Base-by-base conservation (phyloP, 64 coral and sea anemone genomes). In the Acropora yongei region DNA sequence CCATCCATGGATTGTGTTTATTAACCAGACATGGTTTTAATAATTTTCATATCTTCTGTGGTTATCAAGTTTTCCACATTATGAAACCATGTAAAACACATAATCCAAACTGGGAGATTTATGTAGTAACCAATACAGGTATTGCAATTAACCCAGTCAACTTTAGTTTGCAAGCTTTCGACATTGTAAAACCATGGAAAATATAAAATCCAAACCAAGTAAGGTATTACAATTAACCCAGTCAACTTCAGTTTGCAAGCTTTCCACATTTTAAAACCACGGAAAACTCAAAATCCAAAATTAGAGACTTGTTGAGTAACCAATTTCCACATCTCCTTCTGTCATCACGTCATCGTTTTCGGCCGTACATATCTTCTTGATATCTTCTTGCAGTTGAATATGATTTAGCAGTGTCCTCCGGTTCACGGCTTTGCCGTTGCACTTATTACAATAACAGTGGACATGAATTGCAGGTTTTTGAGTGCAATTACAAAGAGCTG, bases 401-500 rank as follows among this genome's bases (percentile, higher is more conserved):
- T 83, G 80, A 68, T 68, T 83, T 4, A 83, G 14, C 41, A 68
- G 42, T 16, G 60, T 83, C 58, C 61, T 67, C 1, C 80, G 13
- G 44, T 83, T 45, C 2, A 83, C 80, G 3, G 58, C 79, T 65
- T 82, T 82, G 30, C 55, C 58, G 40, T 68, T 83, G 44, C 80
- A 83, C 3, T 68, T 68, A 67, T 41, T 83, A 6, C 80, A 83
- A 83, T 0, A 16, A 60, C 41, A 68, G 80, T 66, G 80, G 44
- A 83, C 80, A 83, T 68, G 80, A 0, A 18, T 18, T 6, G 42
- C 80, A 83, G 39, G 16, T 16, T 83, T 83, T 68, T 83, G 58
- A 10, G 58, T 5, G 80, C 80, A 83, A 83, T n/a, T 83, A 19
- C 78, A 80, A 60, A 80, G 78, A 9, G 78, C 50, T 4, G 78